Evolutionary conservation across 2,113 vertebrate species (phyloP), one percentile per base, ranked within the genome.

Genomic region (Meriones unguiculatus): DNA sequence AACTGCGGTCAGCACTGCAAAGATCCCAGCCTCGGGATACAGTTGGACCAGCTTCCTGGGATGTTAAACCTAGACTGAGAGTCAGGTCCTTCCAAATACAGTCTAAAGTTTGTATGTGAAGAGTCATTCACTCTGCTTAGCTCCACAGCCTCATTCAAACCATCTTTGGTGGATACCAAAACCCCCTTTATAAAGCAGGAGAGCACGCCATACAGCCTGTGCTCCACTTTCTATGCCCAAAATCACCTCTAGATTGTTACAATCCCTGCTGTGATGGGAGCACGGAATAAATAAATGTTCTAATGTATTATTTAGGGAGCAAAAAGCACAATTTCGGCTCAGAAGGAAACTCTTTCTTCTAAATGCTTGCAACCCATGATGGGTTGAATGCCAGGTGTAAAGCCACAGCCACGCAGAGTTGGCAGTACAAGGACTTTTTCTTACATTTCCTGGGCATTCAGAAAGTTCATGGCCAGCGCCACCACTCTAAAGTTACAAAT

Each of bases 391-490:
- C 7, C 22, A 41, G 18, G 41, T 81, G 18, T 2, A 24, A 17
- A 76, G 64, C 28, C 89, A 70, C 8, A 4, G 35, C 38, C 15
- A 64, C 38, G 35, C 24, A 80, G 41, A 35, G 13, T 46, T 57
- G 18, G 6, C 12, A 15, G 12, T 18, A 0, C 6, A 5, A 15
- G 57, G 20, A 89, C 35, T 38, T 62, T 92, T 76, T 50, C 70
- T 87, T 14, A 92, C 30, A 28, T 70, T 96, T 90, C 41, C 90
- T 64, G 88, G 67, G 41, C 84, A n/a, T 87, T 87, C 22, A 89
- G 41, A 41, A 41, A 41, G 41, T 41, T 38, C 81, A 59, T 73
- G 54, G 72, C 12, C 7, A 10, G 1, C 3, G 35, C 20, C 50
- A 5, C 3, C 1, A 20, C 46, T 77, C 72, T 82, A 64, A 35